Evolutionary conservation across 2,113 vertebrate species (phyloP).

Genomic region (Diphyllodes magnificus): DNA sequence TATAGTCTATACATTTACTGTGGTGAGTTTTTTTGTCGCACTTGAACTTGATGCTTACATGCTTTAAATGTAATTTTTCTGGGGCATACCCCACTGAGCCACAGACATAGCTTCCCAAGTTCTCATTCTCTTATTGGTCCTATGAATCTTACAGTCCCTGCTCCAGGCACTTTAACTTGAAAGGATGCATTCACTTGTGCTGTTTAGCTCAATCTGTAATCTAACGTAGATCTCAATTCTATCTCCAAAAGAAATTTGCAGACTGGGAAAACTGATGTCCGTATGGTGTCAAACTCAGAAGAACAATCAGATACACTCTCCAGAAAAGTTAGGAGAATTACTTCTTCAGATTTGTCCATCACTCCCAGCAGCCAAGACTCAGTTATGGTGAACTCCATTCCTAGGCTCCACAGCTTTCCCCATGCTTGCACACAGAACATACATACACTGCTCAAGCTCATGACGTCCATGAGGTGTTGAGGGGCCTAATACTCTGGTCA

Average conservation of each 20-base stretch:
- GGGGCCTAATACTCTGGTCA: neutral
- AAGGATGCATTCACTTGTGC: neutral
- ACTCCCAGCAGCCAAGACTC: neutral
- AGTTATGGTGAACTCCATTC: neutral
- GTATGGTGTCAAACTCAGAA: neutral
- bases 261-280: neutral
- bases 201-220: neutral
- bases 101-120: neutral
- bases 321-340: neutral
- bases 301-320: neutral
- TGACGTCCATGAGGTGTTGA: neutral
- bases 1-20: neutral
- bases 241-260: neutral
- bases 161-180: neutral
- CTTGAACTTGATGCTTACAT: neutral
- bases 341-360: neutral
- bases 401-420: neutral
- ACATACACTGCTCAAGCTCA: neutral
- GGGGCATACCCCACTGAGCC: neutral
- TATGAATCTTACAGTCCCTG: neutral
- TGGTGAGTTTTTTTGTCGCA: neutral
- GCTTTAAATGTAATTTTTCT: neutral
- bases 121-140: neutral
- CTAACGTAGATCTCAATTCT: neutral
- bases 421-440: rapidly evolving